These are phyloP conservation scores for Athalia rosae DNA, from an alignment of 2,888 invertebrate genomes.

Conservation along the genomic window DNA sequence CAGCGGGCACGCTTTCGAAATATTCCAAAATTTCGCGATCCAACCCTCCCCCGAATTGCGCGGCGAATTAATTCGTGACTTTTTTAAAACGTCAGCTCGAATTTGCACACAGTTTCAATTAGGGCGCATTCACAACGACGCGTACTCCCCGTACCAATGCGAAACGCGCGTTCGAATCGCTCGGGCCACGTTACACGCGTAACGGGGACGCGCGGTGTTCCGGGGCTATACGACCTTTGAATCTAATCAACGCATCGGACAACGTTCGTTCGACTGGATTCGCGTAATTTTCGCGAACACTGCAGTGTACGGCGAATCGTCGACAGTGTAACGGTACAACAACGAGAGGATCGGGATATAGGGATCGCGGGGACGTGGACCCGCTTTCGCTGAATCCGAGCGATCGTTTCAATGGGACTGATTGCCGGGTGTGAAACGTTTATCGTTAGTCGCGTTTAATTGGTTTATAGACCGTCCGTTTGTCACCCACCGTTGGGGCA, in stretches of 20 bases:
- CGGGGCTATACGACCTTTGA: slow-evolving; percentile 24
- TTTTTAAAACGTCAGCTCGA: background rate
- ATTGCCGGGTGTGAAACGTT: background rate
- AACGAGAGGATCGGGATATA: slow-evolving; percentile 22
- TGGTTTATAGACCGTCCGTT: background rate
- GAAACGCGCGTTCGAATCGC: too few species aligned
- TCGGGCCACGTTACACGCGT: too few species aligned
- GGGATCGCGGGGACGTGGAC: background rate
- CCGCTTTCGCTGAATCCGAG: background rate
- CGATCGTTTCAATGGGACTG: slow-evolving; percentile 7
- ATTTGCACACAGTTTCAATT: slow-evolving; percentile 54
- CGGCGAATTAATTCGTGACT: background rate
- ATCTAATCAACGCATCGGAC: slow-evolving; percentile 55
- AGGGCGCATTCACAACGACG: slow-evolving; percentile 56
- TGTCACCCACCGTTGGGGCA: background rate
- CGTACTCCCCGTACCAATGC: too few species aligned
- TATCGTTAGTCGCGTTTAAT: background rate
- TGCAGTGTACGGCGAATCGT: slow-evolving; percentile 25
- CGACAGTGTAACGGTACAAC: slow-evolving; percentile 19
- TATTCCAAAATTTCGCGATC: too few species aligned
- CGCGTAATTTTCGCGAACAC: slow-evolving; percentile 17
- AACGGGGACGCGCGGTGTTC: background rate
- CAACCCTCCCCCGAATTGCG: too few species aligned
- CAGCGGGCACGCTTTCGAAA: too few species aligned
- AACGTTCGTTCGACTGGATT: slow-evolving; percentile 53